Evolutionary conservation across 2,797 vertebrate genomes (phyloP).

Genomic region (Percopsis omiscomaycus): DNA sequence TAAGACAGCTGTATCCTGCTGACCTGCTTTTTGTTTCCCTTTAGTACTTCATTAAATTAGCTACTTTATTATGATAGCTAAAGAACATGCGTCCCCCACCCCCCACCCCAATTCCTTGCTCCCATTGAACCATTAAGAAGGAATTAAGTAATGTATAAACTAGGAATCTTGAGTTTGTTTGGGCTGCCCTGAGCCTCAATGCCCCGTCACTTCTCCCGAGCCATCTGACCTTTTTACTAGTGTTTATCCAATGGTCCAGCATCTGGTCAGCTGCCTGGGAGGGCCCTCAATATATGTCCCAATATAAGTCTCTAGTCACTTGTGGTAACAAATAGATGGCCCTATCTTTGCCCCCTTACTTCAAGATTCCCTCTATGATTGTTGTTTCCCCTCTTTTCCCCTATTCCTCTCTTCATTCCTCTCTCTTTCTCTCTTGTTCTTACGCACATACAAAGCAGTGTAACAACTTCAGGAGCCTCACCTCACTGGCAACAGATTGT

Average conservation of each 20-base stretch:
- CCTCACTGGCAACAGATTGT: slow-evolving; percentile 46
- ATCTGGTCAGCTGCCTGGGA: slow-evolving; percentile 1
- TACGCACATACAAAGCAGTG: slow-evolving; percentile 32
- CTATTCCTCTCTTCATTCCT: neutral
- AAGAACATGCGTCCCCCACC: too few species aligned
- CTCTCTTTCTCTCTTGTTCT: slow-evolving; percentile 28
- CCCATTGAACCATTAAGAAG: slow-evolving; percentile 16
- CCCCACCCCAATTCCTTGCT: neutral
- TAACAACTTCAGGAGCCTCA: slow-evolving; percentile 39
- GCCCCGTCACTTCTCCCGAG: neutral
- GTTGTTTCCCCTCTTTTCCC: neutral
- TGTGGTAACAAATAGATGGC: too few species aligned
- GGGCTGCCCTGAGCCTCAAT: neutral
- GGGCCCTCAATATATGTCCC: neutral
- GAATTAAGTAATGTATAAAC: slow-evolving; percentile 37
- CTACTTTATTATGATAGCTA: slow-evolving; percentile 2
- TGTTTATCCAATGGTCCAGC: slow-evolving; percentile 6
- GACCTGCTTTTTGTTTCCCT: slow-evolving; percentile 8
- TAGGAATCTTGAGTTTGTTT: slow-evolving; percentile 28
- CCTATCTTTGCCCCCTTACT: too few species aligned
- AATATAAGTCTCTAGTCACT: too few species aligned
- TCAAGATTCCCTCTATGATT: neutral
- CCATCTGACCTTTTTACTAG: neutral
- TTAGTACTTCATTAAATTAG: slow-evolving; percentile 11
- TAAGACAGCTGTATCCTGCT: slow-evolving; percentile 1